Percentiles rank a stretch among this genome's conserved stretches.
Evolutionary conservation across 2,113 vertebrate species (phyloP).

Genomic region (Uria lomvia): DNA sequence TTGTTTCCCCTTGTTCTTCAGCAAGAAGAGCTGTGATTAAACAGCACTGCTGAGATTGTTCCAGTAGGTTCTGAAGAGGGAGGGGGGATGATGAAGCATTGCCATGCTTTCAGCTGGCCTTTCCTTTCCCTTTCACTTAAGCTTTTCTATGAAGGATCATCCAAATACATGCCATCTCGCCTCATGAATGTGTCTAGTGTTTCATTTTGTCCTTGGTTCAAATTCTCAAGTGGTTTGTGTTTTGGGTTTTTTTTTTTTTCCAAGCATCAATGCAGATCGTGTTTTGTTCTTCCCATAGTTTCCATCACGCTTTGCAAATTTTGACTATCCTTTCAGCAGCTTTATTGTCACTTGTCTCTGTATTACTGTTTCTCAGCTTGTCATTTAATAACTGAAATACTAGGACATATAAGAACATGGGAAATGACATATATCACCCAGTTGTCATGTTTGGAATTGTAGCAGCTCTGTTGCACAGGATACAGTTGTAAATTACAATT

Average conservation of each 20-base stretch:
- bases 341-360: constrained; percentile 3
- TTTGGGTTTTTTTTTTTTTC: not conserved
- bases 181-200: not conserved
- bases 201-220: constrained; percentile 25
- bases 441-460: constrained; percentile 50
- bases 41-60: not conserved
- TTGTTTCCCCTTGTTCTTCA: not conserved
- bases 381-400: constrained; percentile 40
- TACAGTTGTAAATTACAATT: constrained; percentile 51
- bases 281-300: constrained; percentile 29
- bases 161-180: not conserved
- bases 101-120: not conserved
- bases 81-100: not conserved
- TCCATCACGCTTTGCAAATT: constrained; percentile 20
- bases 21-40: not conserved
- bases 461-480: constrained; percentile 18
- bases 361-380: constrained; percentile 30
- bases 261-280: not conserved
- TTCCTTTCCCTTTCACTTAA: not conserved
- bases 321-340: constrained; percentile 12
- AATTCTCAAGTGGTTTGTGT: not conserved
- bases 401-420: constrained; percentile 18
- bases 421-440: constrained; percentile 38
- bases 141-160: not conserved
- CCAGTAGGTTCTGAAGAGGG: not conserved